Base-by-base conservation (phyloP, 2,113 vertebrate genomes). In the Tympanuchus pallidicinctus region DNA sequence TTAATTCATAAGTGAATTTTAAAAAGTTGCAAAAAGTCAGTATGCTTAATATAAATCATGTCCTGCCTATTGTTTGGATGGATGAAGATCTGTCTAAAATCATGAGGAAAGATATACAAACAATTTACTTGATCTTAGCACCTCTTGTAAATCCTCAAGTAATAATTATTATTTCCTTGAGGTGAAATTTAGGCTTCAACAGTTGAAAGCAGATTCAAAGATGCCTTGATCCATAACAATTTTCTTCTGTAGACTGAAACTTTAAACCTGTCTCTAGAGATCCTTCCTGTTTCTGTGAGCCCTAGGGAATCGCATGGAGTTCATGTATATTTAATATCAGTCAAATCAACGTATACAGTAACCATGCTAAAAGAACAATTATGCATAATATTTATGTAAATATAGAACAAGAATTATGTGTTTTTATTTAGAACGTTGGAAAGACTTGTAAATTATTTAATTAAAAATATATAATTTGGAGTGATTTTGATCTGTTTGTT, bases 251-350 rank as follows among this genome's bases (percentile, higher is more conserved):
- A 81, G 94, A 96, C 89, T 83, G 95, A 95, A 95, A 94, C 45
- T 94, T 92, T 92, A 65, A 96, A 85, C n/a, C 45, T 91, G 82
- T 92, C 89, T 95, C 95, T 96, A 93, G 93, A 96, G 96, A 97
- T 96, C 89, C 84, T 90, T 96, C 92, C 96, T 88, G 75, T 94
- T 95, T 96, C 92, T 70, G 32, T 94, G 59, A 79, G 27, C 77
- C 75, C 75, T 90, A 87, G 91, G 83, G 83, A 96, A 85, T 88
- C 92, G 86, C 67, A 94, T 83, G 60, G 97, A 91, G 95, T 96
- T 95, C 84, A 96, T 95, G 89, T 63, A 96, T 95, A 96, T 97
- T 96, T 96, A 97, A 94, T 95, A 95, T 90, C 95, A 94, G 91
- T 97, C 95, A 95, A 96, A 92, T 96, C 89, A 92, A 91, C 88